Base-by-base conservation (phyloP, 1,140 invertebrate species). In the Dreissena rostriformis region DNA sequence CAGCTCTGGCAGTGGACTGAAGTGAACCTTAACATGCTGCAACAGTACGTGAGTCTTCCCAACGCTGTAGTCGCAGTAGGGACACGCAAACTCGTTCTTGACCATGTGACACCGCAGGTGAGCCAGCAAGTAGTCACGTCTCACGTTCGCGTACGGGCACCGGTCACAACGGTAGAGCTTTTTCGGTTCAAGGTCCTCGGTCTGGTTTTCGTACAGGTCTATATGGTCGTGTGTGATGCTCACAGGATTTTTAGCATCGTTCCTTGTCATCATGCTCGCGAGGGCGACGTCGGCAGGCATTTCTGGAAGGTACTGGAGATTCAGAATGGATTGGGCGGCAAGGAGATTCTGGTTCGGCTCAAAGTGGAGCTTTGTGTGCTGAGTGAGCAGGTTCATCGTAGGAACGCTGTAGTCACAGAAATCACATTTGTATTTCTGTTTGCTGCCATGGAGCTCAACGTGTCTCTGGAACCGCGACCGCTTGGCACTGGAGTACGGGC, bases 401-500 rank as follows among this genome's bases (percentile, higher is more conserved):
- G 92, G 97, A 0, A 98, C 97, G 0, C 97, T 97, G 92, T 98
- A 98, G 93, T 98, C 97, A 92, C 97, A 98, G 8, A 95, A 95
- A 82, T 96, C 95, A 93, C 97, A 98, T 82, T 95, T 96, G 92
- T 97, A 97, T 82, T 96, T 95, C 92, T 97, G 96, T 86, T 96
- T 96, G 0, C 97, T 96, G 11, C 97, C 97, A 91, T 98, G 97
- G 4, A 98, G 92, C 10, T 96, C 96, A 84, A 97, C 93, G 93
- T 98, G 97, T 19, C 97, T 95, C 89, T 96, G 96, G 91, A 97
- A 98, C 91, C 97, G 97, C 87, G 97, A 96, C 53, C 96, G 94
- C 92, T 98, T 97, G 88, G 97, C 96, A 93, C 97, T 98, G 0
- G 96, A 96, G 24, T 97, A 97, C 0, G 97, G 97, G 92, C 97